A percentile compares a stretch with the other conserved stretches of the same genome.
phyloP scores from a whole-genome alignment of 1,140 invertebrate genomes.

The Heliothis subflexa region DNA sequence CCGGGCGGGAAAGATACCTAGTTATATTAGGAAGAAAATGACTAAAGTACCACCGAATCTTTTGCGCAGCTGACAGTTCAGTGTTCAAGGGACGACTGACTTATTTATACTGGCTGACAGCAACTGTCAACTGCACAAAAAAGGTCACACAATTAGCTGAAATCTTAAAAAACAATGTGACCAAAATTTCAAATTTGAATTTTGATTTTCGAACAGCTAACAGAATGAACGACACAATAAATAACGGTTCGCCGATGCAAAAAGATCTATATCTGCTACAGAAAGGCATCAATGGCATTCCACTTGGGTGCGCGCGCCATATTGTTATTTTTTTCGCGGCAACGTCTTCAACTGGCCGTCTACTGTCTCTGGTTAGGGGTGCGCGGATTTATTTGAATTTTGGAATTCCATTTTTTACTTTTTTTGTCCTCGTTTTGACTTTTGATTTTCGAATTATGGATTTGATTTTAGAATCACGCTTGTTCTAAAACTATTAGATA shows the following conservation, averaged over 20 bases:
- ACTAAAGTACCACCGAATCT: too few relatives aligned
- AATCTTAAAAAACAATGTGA: neutral
- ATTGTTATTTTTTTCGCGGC: slow-evolving; percentile 62
- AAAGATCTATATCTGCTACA: slow-evolving; percentile 50
- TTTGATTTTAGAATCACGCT: neutral
- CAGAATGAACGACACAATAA: slow-evolving; percentile 37
- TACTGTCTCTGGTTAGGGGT: slow-evolving; percentile 51
- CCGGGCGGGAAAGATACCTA: too few relatives aligned
- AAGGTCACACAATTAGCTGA: neutral
- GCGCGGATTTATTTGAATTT: slow-evolving; percentile 14
- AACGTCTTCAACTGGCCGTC: slow-evolving; percentile 62
- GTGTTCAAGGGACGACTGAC: too few relatives aligned
- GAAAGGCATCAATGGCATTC: slow-evolving; percentile 62
- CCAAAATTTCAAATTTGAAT: neutral
- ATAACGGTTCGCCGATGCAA: slow-evolving; percentile 38
- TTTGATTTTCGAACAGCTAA: neutral
- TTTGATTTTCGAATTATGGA: neutral
- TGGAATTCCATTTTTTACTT: neutral
- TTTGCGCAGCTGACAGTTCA: too few relatives aligned
- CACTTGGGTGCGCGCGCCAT: slow-evolving; percentile 65
- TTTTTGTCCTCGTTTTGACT: neutral
- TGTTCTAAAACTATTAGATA: neutral
- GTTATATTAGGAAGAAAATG: too few relatives aligned
- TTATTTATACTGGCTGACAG: too few relatives aligned
- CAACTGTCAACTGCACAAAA: too few relatives aligned